Evolutionary conservation across 2,888 invertebrate species (phyloP), one percentile per base, ranked within the genome.

Genomic region (Gastrophysa polygoni): DNA sequence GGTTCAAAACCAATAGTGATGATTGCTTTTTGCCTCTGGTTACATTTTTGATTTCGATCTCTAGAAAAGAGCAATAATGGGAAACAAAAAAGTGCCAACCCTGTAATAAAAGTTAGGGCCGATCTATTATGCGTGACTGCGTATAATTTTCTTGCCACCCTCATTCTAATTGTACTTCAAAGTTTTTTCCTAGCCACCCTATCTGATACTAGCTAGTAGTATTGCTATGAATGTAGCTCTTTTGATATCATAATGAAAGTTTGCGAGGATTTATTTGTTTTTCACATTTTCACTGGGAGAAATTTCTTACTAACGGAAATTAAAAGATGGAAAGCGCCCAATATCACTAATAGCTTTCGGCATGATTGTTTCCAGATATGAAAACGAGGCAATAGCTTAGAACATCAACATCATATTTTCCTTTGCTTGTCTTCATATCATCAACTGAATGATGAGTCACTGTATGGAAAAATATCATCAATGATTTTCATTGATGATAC

Each of bases 231-330:
- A 32, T 32, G 38, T 38, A n/a, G 38, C 38, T 52, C 52, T 52
- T 21, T 14, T 4, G 57, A 46, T 54, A 46, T 17, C 46, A 47
- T 57, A 55, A 51, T 51, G 57, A 48, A 24, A 48, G 16, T 38
- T 52, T 38, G 38, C 38, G 49, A 57, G 34, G 52, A 57, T 61
- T 52, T 57, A 57, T 57, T 52, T 52, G 61, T 57, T 61, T 61
- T 57, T 57, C 61, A 54, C 51, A 57, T 52, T 20, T 32, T 24
- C 8, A 16, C 14, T 20, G n/a, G 17, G 46, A 29, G 18, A 48
- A 54, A 48, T 24, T 52, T 32, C 52, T 59, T 34, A 46, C 46
- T 4, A 14, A 1, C 14, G 51, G 29, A 34, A 52, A 32, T 50
- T 32, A 32, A 1, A 18, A 21, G 38, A 16, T 52, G n/a, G 8